Evolutionary conservation across 2,113 vertebrate species (phyloP).

Genomic region (Apteryx owenii): DNA sequence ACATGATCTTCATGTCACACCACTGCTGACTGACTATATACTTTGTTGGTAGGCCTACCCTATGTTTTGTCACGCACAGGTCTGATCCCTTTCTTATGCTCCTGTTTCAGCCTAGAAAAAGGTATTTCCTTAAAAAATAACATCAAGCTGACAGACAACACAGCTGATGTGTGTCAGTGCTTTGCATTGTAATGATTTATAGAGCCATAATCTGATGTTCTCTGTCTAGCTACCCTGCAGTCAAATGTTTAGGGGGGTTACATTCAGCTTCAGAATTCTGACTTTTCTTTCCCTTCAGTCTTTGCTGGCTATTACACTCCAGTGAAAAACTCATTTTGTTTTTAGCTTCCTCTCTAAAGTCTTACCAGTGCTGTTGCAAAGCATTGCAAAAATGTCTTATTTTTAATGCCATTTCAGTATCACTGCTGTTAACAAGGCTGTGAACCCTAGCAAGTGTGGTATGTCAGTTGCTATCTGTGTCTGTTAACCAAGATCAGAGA

Average conservation of each 20-base stretch:
- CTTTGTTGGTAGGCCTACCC: neutral
- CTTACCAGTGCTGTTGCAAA: neutral
- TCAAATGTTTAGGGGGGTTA: neutral
- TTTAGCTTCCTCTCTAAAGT: neutral
- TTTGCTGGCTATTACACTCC: neutral
- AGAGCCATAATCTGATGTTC: neutral
- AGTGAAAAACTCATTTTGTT: neutral
- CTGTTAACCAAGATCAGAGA: neutral
- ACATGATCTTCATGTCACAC: neutral
- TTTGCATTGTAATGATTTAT: neutral
- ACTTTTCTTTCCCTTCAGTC: neutral
- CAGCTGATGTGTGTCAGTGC: neutral
- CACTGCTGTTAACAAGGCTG: neutral
- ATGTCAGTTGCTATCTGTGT: neutral
- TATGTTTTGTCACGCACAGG: neutral
- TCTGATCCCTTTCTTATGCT: neutral
- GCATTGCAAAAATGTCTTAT: neutral
- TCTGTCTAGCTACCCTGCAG: neutral
- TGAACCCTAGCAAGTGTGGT: neutral
- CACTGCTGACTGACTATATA: fast-evolving
- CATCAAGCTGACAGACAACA: neutral
- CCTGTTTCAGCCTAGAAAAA: neutral
- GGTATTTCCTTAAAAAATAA: neutral
- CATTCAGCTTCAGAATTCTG: neutral
- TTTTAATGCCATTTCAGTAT: neutral